Evolutionary conservation across 2,113 vertebrate species (phyloP), one percentile per base, ranked within the genome.

Genomic region (Heloderma charlesbogerti): DNA sequence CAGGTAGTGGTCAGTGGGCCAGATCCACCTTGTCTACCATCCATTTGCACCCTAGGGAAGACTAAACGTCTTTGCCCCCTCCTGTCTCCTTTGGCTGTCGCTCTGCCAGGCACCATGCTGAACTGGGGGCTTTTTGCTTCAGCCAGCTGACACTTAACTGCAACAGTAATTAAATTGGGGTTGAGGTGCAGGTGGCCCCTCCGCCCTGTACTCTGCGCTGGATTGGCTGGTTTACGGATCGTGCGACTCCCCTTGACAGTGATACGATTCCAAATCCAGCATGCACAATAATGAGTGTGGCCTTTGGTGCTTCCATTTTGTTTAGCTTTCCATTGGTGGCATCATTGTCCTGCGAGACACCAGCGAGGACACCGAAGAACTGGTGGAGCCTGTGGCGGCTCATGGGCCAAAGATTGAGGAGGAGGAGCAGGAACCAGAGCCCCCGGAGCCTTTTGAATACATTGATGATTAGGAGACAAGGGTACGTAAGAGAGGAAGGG

Each of bases 321-420:
- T 77, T 48, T 97, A 99, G 99, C 98, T 99, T 82, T 98, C 98
- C 89, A 99, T 98, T 0, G 99, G 99, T 2, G 99, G 99, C 87
- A 99, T 99, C 97, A 99, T 99, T 95, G 99, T 99, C 94, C 97
- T 99, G 95, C 98, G 98, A 94, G 99, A 99, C 94, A 99, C 98
- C 94, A 99, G 99, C 37, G 98, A 99, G 95, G 99, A 99, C 87
- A 97, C 97, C 84, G 99, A 99, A 94, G 99, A 99, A 95, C 98
- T 99, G 81, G 99, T 99, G 92, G 99, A 99, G 96, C 98, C 99
- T 0, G 99, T 99, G 93, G 99, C 98, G 2, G 99, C 99, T 85
- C 99, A 99, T 0, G 99, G 99, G 90, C 99, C 99, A 0, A 99
- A 99, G 96, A 99, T 99, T 0, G 99, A 99, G 94, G 99, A 99